Percentiles rank a stretch among this genome's conserved stretches.
These are phyloP conservation scores for Mobula birostris DNA, from an alignment of 2,113 vertebrate genomes.

Conservation along the genomic window DNA sequence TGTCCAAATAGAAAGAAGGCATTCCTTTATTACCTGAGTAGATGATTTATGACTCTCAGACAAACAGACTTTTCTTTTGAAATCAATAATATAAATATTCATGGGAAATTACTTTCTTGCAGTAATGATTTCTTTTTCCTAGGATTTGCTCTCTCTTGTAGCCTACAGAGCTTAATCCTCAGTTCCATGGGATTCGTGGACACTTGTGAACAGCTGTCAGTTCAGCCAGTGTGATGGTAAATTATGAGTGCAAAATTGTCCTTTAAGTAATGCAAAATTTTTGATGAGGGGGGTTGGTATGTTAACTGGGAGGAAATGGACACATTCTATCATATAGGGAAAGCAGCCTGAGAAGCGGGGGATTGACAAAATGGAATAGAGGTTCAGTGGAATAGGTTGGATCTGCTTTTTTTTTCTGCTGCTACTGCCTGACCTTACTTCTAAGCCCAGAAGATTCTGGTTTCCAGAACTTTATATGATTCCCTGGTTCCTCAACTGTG, in stretches of 20 bases:
- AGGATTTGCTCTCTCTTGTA: not conserved
- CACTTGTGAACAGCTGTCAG: not conserved
- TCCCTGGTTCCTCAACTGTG: too few relatives aligned
- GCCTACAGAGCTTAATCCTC: not conserved
- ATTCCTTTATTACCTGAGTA: too few relatives aligned
- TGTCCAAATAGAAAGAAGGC: too few relatives aligned
- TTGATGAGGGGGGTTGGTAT: not conserved
- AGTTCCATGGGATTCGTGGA: not conserved
- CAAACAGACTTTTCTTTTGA: not conserved
- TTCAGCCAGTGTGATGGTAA: not conserved
- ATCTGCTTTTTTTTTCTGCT: not conserved
- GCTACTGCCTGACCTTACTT: not conserved
- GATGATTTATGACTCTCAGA: not conserved
- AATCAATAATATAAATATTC: not conserved
- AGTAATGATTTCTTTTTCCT: not conserved
- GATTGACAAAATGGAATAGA: not conserved
- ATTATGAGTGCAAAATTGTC: not conserved
- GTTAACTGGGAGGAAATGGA: not conserved
- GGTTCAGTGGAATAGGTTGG: not conserved
- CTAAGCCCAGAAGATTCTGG: not conserved
- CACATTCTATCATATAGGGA: not conserved
- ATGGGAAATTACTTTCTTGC: not conserved
- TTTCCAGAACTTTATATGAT: not conserved
- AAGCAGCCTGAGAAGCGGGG: constrained; percentile 9
- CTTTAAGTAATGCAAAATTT: not conserved